These are phyloP conservation scores for Drosophila eohydei DNA, from an alignment of 2,888 invertebrate species.

Conservation along the genomic window DNA sequence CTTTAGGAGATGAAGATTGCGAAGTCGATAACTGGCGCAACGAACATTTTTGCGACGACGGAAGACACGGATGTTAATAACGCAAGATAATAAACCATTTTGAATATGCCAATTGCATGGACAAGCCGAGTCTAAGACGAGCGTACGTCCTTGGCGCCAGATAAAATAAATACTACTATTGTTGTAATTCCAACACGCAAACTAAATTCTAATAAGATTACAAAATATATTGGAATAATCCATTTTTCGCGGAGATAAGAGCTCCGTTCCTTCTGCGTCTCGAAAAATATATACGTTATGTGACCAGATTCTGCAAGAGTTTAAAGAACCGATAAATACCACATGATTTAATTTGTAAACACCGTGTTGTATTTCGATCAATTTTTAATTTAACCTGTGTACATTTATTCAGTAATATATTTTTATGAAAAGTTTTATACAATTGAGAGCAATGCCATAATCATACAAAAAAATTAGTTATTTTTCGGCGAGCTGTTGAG, in stretches of 20 bases:
- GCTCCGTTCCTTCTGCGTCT: conserved; percentile 79
- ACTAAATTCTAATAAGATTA: conserved; percentile 61
- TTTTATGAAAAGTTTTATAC: too few relatives aligned
- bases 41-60: conserved; percentile 72
- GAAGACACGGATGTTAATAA: conserved; percentile 71
- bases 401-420: not conserved
- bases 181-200: conserved; percentile 27
- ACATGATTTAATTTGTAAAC: conserved; percentile 58
- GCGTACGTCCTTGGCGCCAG: conserved; percentile 15
- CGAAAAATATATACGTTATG: conserved; percentile 69
- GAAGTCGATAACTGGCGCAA: conserved; percentile 77
- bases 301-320: conserved; percentile 42
- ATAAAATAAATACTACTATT: conserved; percentile 13
- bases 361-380: conserved; percentile 44
- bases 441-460: not conserved
- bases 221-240: conserved; percentile 67
- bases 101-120: conserved; percentile 34
- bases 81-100: conserved; percentile 81
- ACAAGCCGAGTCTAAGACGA: conserved; percentile 26
- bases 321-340: conserved; percentile 26
- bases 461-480: not conserved
- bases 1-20: conserved; percentile 80
- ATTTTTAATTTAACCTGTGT: not conserved
- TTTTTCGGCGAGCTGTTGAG: too few relatives aligned
- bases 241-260: conserved; percentile 74